Evolutionary conservation across 1,140 invertebrate genomes (phyloP).

Genomic region (Pogonognathellus flavescens): DNA sequence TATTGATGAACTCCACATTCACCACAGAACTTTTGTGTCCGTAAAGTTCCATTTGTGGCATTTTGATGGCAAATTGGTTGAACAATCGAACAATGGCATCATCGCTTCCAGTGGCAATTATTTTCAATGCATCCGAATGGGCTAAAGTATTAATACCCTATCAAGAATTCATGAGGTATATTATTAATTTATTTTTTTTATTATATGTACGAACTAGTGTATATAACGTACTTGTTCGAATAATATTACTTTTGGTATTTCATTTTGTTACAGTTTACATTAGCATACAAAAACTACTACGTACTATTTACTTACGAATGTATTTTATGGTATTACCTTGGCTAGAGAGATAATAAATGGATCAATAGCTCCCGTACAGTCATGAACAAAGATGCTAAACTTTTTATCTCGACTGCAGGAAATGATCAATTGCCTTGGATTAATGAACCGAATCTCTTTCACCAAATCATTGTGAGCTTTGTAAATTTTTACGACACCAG

Average conservation of each 20-base stretch:
- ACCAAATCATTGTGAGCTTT: constrained; percentile 58
- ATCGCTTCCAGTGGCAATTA: constrained; percentile 65
- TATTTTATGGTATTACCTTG: constrained; percentile 37
- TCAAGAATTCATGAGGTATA: too few relatives aligned
- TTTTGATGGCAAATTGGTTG: constrained; percentile 61
- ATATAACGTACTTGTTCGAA: too few relatives aligned
- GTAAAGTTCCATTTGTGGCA: constrained; percentile 63
- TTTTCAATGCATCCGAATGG: constrained; percentile 55
- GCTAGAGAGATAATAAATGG: constrained; percentile 59
- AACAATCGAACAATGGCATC: constrained; percentile 63
- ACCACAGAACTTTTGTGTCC: constrained; percentile 61
- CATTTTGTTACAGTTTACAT: too few relatives aligned
- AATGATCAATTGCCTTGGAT: constrained; percentile 57
- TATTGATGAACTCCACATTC: constrained; percentile 56
- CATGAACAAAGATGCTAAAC: constrained; percentile 62
- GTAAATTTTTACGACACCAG: constrained; percentile 51
- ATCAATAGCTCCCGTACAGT: constrained; percentile 52
- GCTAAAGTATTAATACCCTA: constrained; percentile 63
- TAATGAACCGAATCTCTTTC: constrained; percentile 56
- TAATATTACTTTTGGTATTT: too few relatives aligned
- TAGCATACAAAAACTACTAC: too few relatives aligned
- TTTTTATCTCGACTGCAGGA: constrained; percentile 61
- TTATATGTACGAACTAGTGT: too few relatives aligned
- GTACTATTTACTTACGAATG: neutral
- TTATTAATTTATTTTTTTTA: too few relatives aligned